Evolutionary conservation across 2,888 invertebrate genomes (phyloP).

Genomic region (Nasonovia ribisnigri): DNA sequence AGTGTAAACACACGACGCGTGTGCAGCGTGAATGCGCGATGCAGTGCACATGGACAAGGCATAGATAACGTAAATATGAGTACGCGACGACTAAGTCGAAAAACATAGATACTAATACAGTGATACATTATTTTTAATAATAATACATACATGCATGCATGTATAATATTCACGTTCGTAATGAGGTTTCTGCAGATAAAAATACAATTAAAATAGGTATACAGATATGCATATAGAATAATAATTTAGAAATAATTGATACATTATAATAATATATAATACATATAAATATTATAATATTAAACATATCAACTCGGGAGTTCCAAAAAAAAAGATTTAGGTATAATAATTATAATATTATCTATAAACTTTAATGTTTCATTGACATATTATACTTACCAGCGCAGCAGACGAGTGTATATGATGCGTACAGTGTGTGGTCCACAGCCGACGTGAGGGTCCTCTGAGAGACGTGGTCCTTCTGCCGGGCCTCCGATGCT

Average conservation of each 20-base stretch:
- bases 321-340: background rate
- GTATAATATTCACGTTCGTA: background rate
- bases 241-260: background rate
- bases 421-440: background rate
- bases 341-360: background rate
- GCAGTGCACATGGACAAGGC: background rate
- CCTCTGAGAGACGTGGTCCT: slow-evolving; percentile 29
- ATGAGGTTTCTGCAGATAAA: background rate
- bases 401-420: too few species aligned
- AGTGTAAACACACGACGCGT: background rate
- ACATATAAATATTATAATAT: too few species aligned
- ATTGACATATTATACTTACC: background rate
- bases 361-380: background rate
- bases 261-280: background rate
- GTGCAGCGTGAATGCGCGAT: background rate
- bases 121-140: background rate
- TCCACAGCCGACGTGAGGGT: background rate
- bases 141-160: background rate
- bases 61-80: background rate
- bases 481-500: slow-evolving; percentile 50
- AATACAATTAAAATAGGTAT: background rate
- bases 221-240: background rate
- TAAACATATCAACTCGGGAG: background rate
- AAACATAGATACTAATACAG: too few species aligned
- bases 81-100: background rate